phyloP scores from a whole-genome alignment of 64 coral and sea anemone genomes.

The Stichodactyla helianthus region DNA sequence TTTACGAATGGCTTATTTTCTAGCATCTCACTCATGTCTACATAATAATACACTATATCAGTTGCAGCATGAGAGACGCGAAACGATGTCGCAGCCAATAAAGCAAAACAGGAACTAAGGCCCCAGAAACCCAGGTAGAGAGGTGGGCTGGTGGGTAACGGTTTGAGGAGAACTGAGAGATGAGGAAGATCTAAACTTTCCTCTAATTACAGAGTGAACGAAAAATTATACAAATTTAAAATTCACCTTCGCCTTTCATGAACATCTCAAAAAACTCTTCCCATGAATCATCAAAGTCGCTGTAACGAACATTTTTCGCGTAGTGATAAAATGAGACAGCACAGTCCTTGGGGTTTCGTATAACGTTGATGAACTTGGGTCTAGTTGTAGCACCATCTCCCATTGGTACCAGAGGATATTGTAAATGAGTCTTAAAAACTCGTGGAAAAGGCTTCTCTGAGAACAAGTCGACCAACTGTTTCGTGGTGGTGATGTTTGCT shows the following conservation, averaged over 20 bases:
- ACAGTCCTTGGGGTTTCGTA: constrained; percentile 27
- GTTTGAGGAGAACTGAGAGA: too few relatives aligned
- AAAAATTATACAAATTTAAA: too few relatives aligned
- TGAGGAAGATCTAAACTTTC: too few relatives aligned
- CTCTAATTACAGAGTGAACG: too few relatives aligned
- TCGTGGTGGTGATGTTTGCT: neutral
- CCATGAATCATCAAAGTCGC: neutral
- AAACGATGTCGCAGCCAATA: too few relatives aligned
- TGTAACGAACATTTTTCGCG: neutral
- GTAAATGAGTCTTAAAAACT: constrained; percentile 33
- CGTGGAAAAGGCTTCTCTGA: neutral
- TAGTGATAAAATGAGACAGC: constrained; percentile 37
- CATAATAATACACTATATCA: too few relatives aligned
- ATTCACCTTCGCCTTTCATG: neutral
- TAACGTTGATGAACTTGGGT: constrained; percentile 18
- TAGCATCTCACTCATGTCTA: too few relatives aligned
- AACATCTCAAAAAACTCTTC: constrained; percentile 16
- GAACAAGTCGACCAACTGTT: neutral
- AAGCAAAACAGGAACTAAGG: too few relatives aligned
- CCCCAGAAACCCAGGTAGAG: too few relatives aligned
- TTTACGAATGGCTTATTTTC: too few relatives aligned
- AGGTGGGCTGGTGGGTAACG: too few relatives aligned
- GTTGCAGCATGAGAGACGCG: too few relatives aligned
- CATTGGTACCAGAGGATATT: constrained; percentile 25
- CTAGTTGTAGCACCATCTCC: neutral